Evolutionary conservation across 2,797 vertebrate species (phyloP).

Genomic region (Poeciliopsis presidionis): DNA sequence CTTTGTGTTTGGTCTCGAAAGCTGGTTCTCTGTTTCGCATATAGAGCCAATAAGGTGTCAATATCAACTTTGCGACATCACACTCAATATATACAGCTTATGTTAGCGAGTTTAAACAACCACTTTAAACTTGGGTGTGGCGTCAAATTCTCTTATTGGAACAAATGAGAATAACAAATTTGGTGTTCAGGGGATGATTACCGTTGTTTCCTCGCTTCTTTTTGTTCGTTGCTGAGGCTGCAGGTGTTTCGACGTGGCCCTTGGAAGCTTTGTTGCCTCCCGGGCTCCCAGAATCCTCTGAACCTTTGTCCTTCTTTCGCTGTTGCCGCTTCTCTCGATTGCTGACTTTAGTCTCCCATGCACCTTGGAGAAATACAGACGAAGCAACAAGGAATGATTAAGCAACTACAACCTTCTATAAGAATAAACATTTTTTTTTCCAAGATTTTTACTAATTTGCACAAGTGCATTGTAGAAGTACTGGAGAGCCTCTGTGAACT

Average conservation of each 20-base stretch:
- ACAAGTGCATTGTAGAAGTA: neutral
- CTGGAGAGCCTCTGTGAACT: neutral
- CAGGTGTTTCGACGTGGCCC: conserved; percentile 75
- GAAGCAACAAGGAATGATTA: neutral
- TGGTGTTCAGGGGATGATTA: conserved; percentile 10
- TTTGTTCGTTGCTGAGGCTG: conserved; percentile 73
- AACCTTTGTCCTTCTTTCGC: conserved; percentile 91
- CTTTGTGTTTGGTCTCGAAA: conserved; percentile 64
- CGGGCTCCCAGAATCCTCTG: conserved; percentile 86
- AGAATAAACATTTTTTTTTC: neutral
- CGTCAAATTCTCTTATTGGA: neutral
- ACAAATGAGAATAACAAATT: neutral
- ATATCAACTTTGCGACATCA: neutral
- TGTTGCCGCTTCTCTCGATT: conserved; percentile 95
- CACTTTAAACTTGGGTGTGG: neutral
- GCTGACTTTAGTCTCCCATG: conserved; percentile 98
- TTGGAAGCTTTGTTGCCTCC: conserved; percentile 76
- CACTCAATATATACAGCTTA: neutral
- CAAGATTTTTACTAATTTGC: neutral
- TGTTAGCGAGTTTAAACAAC: neutral
- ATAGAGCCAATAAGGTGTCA: neutral
- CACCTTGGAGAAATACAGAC: conserved; percentile 74
- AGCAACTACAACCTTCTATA: neutral
- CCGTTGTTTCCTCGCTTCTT: conserved; percentile 88
- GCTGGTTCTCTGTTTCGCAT: conserved; percentile 65